These are phyloP conservation scores for Pelusios castaneus DNA, from an alignment of 2,113 vertebrate species.

Conservation along the genomic window DNA sequence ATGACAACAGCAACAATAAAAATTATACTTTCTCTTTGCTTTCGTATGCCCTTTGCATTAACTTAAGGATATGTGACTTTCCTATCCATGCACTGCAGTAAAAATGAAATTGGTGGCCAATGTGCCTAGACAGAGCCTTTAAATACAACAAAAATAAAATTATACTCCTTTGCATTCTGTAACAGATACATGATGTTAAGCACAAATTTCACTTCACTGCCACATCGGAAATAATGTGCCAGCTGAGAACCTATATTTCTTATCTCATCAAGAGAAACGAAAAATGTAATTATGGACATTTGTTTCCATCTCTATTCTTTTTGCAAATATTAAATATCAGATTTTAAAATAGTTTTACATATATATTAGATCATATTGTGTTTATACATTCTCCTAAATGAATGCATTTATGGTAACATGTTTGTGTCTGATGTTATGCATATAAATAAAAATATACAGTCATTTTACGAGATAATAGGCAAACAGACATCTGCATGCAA, in stretches of 20 bases:
- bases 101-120: conserved; percentile 65
- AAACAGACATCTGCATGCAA: conserved; percentile 71
- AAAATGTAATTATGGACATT: background rate
- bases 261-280: background rate
- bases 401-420: conserved; percentile 50
- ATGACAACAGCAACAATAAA: conserved; percentile 69
- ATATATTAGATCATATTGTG: conserved; percentile 55
- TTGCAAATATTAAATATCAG: conserved; percentile 49
- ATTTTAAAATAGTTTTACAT: conserved; percentile 62
- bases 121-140: conserved; percentile 61
- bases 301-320: conserved; percentile 49
- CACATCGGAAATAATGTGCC: conserved; percentile 46
- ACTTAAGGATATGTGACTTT: conserved; percentile 63
- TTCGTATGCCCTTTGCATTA: conserved; percentile 49
- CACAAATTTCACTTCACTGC: conserved; percentile 56
- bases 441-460: conserved; percentile 71
- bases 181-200: conserved; percentile 33
- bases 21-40: conserved; percentile 68
- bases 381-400: conserved; percentile 63
- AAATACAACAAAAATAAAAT: conserved; percentile 71
- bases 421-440: conserved; percentile 57
- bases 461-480: conserved; percentile 71
- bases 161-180: conserved; percentile 47
- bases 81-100: conserved; percentile 56
- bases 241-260: conserved; percentile 41